Conservation (phyloP, 2,888 invertebrate species). For the Serripes groenlandicus region DNA sequence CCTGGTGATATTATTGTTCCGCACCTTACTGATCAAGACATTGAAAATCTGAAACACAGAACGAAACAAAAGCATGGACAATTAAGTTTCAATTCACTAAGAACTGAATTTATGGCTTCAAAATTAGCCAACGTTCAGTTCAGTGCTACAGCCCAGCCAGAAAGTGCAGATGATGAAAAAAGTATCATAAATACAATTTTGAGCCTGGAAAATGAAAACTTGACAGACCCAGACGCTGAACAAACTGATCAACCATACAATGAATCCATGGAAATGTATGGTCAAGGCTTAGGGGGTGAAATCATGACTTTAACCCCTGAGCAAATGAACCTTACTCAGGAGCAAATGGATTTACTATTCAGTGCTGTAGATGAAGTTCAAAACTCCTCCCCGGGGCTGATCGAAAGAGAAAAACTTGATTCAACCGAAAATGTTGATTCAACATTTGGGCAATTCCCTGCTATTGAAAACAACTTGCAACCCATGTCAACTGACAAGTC, state of each 20-base stretch:
- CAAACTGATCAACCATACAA: conserved; percentile 32
- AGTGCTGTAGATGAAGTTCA: conserved; percentile 81
- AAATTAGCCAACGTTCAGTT: conserved; percentile 49
- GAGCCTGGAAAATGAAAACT: conserved; percentile 78
- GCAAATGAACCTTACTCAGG: conserved; percentile 78
- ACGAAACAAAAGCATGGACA: conserved; percentile 51
- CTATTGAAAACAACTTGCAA: neutral
- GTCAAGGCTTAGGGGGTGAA: conserved; percentile 54
- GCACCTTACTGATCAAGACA: conserved; percentile 82
- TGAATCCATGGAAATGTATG: conserved; percentile 63
- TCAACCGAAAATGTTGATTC: conserved; percentile 23
- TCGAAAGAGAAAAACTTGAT: conserved; percentile 41
- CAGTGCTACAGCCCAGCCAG: conserved; percentile 18
- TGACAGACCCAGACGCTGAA: conserved; percentile 34
- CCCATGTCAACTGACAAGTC: neutral
- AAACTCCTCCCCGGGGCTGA: conserved; percentile 65
- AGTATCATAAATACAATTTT: conserved; percentile 81
- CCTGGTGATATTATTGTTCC: conserved; percentile 81
- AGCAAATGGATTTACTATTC: conserved; percentile 78
- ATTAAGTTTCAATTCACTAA: conserved; percentile 30
- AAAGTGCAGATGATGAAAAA: conserved; percentile 75
- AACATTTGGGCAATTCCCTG: conserved; percentile 40
- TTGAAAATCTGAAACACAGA: conserved; percentile 75
- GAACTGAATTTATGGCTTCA: conserved; percentile 54
- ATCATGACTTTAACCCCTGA: conserved; percentile 68